Evolutionary conservation across 2,888 invertebrate species (phyloP), one percentile per base, ranked within the genome.

Genomic region (Molorchus minor): DNA sequence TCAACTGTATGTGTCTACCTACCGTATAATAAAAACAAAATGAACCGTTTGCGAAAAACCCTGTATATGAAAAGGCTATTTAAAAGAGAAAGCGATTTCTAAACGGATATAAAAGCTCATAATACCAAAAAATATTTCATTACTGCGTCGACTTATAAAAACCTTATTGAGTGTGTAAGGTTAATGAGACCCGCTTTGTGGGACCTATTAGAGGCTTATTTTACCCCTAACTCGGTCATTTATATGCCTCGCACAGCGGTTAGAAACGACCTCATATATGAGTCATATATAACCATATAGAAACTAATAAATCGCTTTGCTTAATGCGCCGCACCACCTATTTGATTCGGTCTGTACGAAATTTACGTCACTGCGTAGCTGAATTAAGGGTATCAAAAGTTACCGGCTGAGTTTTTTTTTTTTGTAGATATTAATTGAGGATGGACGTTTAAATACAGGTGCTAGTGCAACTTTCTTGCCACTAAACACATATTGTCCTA

Each of bases 281-380:
- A 25, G 10, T 29, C 44, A 29, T 43, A 19, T 19, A 41, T 41
- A 17, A 17, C 16, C 19, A 44, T 44, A 16, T 29, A 44, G 13
- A 2, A 16, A n/a, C 17, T 12, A 44, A 29, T 44, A 19, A 44
- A 44, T 44, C 19, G 29, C 29, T 44, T 44, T 25, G 25, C 44
- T 13, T 43, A 19, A 25, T 44, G 15, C 12, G 15, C 10, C 12
- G 33, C 12, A 33, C 33, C 12, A 33, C 5, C 33, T 33, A 33
- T 33, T 33, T 33, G 33, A 33, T 33, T 33, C n/a, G 33, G 33
- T 10, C 12, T 33, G 33, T n/a, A 33, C 12, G 33, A 33, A 33
- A 33, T 33, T 33, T 33, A 33, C 33, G 33, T 33, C 12, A n/a
- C 12, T 33, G 33, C 12, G 33, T 33, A n/a, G 3, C 3, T 5